Percentiles rank a stretch among this genome's conserved stretches.
phyloP scores from a whole-genome alignment of 2,113 vertebrate genomes.

The Odontophorus gujanensis region DNA sequence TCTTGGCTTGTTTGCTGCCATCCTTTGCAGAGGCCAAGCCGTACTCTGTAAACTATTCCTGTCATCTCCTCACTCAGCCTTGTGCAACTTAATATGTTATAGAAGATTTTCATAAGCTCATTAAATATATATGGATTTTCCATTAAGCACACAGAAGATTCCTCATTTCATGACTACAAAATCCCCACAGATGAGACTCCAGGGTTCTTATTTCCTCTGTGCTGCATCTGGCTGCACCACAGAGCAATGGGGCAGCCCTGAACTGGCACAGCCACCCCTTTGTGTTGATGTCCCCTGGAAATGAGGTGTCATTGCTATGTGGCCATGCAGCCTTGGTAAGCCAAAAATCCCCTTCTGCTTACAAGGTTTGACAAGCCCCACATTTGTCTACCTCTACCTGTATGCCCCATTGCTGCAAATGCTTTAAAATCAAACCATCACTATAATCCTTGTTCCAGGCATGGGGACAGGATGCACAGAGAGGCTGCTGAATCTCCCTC shows the following conservation, averaged over 20 bases:
- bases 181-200: background rate
- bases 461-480: background rate
- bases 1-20: background rate
- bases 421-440: background rate
- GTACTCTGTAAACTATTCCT: background rate
- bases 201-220: background rate
- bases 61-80: background rate
- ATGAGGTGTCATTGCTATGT: fast-evolving
- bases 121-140: slow-evolving; percentile 34
- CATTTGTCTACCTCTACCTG: background rate
- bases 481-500: background rate
- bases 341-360: background rate
- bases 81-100: background rate
- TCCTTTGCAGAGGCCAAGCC: background rate
- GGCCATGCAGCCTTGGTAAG: background rate
- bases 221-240: background rate
- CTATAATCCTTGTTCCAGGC: background rate
- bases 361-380: background rate
- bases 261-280: background rate
- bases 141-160: slow-evolving; percentile 2
- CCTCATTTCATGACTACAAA: background rate
- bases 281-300: fast-evolving
- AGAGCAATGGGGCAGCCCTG: fast-evolving
- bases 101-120: slow-evolving; percentile 26
- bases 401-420: background rate